A percentile compares a stretch with the other conserved stretches of the same genome.
Conservation (phyloP, 1,140 invertebrate genomes). For the Chironomus striatipennis region DNA sequence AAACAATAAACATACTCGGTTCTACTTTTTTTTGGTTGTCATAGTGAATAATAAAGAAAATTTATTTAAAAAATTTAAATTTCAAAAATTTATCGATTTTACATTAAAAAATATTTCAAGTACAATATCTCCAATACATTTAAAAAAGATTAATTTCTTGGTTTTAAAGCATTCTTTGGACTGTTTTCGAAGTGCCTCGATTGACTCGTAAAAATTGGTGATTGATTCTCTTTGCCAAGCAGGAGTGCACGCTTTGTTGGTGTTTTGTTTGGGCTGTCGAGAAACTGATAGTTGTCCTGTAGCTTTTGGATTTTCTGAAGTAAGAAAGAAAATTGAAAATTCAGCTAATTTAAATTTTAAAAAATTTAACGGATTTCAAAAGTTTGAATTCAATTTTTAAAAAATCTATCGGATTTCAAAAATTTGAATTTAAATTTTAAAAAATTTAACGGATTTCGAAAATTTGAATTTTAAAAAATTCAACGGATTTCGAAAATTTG, state of each 20-base stretch:
- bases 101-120: conserved; percentile 4
- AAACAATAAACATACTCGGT: background rate
- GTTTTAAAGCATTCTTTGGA: conserved; percentile 18
- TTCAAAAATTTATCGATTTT: conserved; percentile 8
- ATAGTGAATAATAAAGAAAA: background rate
- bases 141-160: background rate
- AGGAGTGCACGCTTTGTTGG: background rate
- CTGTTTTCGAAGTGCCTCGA: background rate
- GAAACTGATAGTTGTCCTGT: background rate
- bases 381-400: background rate
- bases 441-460: too few relatives aligned
- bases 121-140: background rate
- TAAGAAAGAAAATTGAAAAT: background rate
- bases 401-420: too few relatives aligned
- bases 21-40: background rate
- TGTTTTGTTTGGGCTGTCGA: conserved; percentile 8
- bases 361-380: background rate
- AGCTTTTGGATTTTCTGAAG: conserved; percentile 21
- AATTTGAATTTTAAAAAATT: too few relatives aligned
- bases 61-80: background rate
- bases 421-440: too few relatives aligned
- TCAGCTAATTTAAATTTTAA: background rate
- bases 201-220: background rate
- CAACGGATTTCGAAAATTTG: too few relatives aligned
- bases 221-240: conserved; percentile 6